Conservation (phyloP, 2,797 vertebrate genomes). For the Etheostoma nigrum region DNA sequence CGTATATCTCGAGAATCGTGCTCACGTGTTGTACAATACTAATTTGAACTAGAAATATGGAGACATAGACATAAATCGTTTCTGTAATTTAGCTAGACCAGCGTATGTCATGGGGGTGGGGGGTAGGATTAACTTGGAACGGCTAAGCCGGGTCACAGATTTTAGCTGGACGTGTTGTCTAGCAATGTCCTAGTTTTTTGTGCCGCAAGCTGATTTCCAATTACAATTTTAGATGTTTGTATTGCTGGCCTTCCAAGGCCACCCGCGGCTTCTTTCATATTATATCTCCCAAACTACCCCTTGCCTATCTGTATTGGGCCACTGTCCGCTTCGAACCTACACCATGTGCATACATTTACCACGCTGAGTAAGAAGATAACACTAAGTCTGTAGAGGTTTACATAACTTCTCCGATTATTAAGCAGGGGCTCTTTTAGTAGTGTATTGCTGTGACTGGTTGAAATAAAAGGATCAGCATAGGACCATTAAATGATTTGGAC, state of each 20-base stretch:
- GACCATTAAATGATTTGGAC: too few species aligned
- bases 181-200: constrained; percentile 59
- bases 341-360: constrained; percentile 14
- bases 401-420: background rate
- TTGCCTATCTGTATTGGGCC: background rate
- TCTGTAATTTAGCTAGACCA: constrained; percentile 8
- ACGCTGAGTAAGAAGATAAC: too few species aligned
- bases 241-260: too few species aligned
- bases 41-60: background rate
- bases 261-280: background rate
- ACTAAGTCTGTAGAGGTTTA: background rate
- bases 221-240: constrained; percentile 24
- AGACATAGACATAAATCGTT: constrained; percentile 2
- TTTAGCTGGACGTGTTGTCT: constrained; percentile 65
- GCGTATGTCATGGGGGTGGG: constrained; percentile 68
- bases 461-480: too few species aligned
- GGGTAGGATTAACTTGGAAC: constrained; percentile 76
- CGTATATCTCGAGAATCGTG: background rate
- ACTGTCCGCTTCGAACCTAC: background rate
- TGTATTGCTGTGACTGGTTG: too few species aligned
- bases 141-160: constrained; percentile 79
- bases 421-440: background rate
- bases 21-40: background rate
- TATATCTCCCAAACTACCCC: background rate
- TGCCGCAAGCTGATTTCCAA: constrained; percentile 39